Evolutionary conservation across 2,888 invertebrate genomes (phyloP).

Genomic region (Hydroisotoma schaefferi): DNA sequence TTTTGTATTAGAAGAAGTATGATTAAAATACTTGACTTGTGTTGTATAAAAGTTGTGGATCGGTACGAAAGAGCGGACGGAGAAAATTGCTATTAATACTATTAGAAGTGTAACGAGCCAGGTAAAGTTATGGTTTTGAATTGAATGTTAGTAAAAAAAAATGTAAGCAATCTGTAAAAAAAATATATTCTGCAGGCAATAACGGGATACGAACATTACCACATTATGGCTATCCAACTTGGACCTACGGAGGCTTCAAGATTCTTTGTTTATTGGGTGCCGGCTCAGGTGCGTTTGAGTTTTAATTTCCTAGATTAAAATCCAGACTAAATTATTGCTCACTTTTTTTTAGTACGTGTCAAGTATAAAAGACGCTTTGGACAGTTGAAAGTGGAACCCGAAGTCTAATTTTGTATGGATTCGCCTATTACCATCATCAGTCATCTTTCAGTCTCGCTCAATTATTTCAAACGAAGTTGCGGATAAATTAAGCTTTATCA

Average conservation of each 20-base stretch:
- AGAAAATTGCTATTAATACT: slow-evolving; percentile 84
- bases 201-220: slow-evolving; percentile 84
- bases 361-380: slow-evolving; percentile 76
- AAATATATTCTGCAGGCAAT: too few relatives aligned
- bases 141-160: neutral
- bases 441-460: too few relatives aligned
- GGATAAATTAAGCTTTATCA: too few relatives aligned
- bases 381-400: too few relatives aligned
- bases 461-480: too few relatives aligned
- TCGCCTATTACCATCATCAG: too few relatives aligned
- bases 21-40: too few relatives aligned
- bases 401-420: too few relatives aligned
- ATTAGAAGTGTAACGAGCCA: slow-evolving; percentile 72
- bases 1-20: neutral
- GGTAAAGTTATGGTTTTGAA: too few relatives aligned
- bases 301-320: neutral
- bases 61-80: slow-evolving; percentile 87
- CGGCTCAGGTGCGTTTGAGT: slow-evolving; percentile 61
- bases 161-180: too few relatives aligned
- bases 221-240: slow-evolving; percentile 76
- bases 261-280: slow-evolving; percentile 94
- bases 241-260: slow-evolving; percentile 87
- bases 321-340: neutral
- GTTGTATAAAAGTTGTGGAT: slow-evolving; percentile 70
- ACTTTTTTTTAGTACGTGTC: slow-evolving; percentile 66